These are phyloP conservation scores for Argentina silus DNA, from an alignment of 2,797 vertebrate species.

Conservation along the genomic window DNA sequence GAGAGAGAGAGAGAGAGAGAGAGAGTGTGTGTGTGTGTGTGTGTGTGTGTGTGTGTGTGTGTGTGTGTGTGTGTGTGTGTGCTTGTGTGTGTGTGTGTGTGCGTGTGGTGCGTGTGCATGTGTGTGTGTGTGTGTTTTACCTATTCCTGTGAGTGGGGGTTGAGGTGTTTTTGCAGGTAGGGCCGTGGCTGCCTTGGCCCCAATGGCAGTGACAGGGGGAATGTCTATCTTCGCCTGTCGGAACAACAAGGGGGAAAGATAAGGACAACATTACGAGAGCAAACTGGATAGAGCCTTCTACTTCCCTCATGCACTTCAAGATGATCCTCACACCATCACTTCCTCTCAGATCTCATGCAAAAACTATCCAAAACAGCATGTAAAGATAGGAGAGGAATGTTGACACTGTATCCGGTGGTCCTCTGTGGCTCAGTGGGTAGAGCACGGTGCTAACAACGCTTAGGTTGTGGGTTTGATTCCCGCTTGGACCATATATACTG, in stretches of 20 bases:
- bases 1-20: background rate
- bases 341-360: too few relatives aligned
- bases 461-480: too few relatives aligned
- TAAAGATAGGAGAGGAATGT: too few relatives aligned
- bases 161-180: constrained; percentile 80
- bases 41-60: background rate
- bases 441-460: too few relatives aligned
- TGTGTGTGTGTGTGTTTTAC: constrained; percentile 66
- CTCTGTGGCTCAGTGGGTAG: too few relatives aligned
- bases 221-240: constrained; percentile 86
- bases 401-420: too few relatives aligned
- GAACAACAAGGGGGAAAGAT: constrained; percentile 14
- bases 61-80: background rate
- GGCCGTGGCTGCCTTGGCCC: constrained; percentile 78
- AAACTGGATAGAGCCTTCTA: background rate
- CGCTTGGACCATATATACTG: too few relatives aligned
- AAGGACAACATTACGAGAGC: background rate
- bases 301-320: background rate
- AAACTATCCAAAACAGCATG: too few relatives aligned
- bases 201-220: constrained; percentile 73
- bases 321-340: background rate
- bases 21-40: background rate
- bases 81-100: constrained; percentile 5
- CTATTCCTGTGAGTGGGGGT: constrained; percentile 85
- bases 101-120: constrained; percentile 10